Percentiles rank a stretch among this genome's conserved stretches.
Conservation (phyloP, 2,113 vertebrate genomes). For the Procavia capensis region DNA sequence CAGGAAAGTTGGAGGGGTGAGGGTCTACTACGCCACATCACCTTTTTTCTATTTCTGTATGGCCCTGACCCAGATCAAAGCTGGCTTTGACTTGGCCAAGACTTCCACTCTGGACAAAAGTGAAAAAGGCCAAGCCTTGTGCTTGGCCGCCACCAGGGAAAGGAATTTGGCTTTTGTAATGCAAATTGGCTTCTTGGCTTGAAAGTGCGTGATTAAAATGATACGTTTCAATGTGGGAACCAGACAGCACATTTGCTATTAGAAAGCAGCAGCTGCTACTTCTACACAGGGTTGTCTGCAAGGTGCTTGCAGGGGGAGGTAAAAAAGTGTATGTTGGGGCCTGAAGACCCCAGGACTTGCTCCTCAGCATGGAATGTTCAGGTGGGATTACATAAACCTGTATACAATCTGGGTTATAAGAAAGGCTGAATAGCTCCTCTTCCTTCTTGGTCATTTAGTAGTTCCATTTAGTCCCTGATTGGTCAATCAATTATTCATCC, state of each 20-base stretch:
- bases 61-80: background rate
- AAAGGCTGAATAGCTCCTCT: background rate
- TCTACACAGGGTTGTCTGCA: constrained; percentile 27
- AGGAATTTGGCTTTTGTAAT: constrained; percentile 76
- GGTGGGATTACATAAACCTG: background rate
- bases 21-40: background rate
- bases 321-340: background rate
- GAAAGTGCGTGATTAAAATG: constrained; percentile 81
- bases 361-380: background rate
- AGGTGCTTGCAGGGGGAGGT: background rate
- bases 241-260: constrained; percentile 66
- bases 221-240: constrained; percentile 74
- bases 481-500: background rate
- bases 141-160: constrained; percentile 33
- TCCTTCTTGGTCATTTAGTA: background rate
- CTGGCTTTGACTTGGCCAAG: background rate
- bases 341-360: background rate
- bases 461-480: background rate
- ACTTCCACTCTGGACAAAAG: background rate
- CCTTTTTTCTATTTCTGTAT: background rate
- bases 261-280: constrained; percentile 65
- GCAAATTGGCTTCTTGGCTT: constrained; percentile 77
- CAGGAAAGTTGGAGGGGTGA: background rate
- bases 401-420: background rate
- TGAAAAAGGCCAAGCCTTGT: constrained; percentile 42